These are phyloP conservation scores for Umimayanthus kanabou DNA, from an alignment of 92 coral and sea anemone species.

Conservation along the genomic window DNA sequence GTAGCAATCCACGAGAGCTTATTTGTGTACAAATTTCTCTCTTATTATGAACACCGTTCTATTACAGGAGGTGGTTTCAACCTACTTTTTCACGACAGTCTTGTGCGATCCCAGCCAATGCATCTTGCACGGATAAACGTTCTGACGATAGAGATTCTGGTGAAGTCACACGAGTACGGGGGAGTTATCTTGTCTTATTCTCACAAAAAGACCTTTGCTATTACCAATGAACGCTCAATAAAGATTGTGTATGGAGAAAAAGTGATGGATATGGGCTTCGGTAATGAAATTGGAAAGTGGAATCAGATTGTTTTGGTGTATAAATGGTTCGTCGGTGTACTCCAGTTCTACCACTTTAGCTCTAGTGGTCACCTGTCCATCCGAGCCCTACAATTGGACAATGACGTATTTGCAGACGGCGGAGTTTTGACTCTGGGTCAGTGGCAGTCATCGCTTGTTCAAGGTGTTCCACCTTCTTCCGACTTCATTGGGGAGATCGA, in stretches of 20 bases:
- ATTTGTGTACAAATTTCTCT: constrained; percentile 49
- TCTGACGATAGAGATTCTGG: constrained; percentile 60
- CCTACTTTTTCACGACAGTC: constrained; percentile 55
- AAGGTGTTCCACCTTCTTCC: constrained; percentile 39
- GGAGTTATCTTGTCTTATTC: constrained; percentile 62
- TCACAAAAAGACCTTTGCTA: constrained; percentile 43
- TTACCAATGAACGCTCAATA: constrained; percentile 46
- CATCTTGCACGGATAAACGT: constrained; percentile 37
- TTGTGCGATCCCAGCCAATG: constrained; percentile 50
- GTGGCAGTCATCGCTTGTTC: constrained; percentile 57
- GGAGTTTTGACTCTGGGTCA: constrained; percentile 64
- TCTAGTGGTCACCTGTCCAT: constrained; percentile 45
- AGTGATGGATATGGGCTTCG: constrained; percentile 45
- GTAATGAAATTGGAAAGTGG: constrained; percentile 51
- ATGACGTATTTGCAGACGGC: constrained; percentile 46
- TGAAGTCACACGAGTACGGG: constrained; percentile 52
- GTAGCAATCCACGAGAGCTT: constrained; percentile 45
- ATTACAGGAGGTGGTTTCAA: constrained; percentile 59
- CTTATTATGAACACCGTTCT: constrained; percentile 45
- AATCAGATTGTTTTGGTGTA: constrained; percentile 63
- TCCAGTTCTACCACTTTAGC: constrained; percentile 59
- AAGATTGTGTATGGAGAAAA: constrained; percentile 47
- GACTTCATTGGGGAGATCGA: constrained; percentile 59
- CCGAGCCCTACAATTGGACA: constrained; percentile 47
- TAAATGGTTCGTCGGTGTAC: constrained; percentile 29